These are phyloP conservation scores for Tetranychus piercei DNA, from an alignment of 2,888 invertebrate genomes.

Conservation along the genomic window DNA sequence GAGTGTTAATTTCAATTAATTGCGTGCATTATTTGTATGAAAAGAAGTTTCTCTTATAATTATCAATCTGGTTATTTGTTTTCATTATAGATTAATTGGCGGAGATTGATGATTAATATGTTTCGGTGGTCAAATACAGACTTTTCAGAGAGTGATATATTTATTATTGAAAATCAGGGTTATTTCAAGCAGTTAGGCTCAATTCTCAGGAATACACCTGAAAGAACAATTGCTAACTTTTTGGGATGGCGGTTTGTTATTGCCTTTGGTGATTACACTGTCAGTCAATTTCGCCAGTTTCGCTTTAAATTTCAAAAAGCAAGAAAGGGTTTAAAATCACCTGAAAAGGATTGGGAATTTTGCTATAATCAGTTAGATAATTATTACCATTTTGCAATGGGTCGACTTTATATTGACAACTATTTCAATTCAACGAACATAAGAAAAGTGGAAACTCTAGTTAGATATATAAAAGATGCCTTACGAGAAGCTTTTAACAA, in stretches of 20 bases:
- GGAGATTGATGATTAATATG: not conserved
- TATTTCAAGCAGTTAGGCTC: not conserved
- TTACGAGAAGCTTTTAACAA: conserved; percentile 14
- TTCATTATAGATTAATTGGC: not conserved
- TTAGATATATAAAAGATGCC: not conserved
- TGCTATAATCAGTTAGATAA: conserved; percentile 9
- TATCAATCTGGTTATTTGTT: not conserved
- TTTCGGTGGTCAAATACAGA: not conserved
- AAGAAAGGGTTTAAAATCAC: not conserved
- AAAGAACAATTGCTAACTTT: conserved; percentile 3
- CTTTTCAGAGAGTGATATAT: not conserved
- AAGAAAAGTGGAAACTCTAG: not conserved
- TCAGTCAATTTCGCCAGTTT: not conserved
- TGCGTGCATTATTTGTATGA: not conserved
- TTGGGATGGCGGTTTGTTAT: conserved; percentile 7
- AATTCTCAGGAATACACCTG: not conserved
- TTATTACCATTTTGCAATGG: conserved; percentile 16
- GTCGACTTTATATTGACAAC: conserved; percentile 21
- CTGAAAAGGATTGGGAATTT: conserved; percentile 12
- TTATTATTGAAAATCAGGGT: not conserved
- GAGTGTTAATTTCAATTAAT: not conserved
- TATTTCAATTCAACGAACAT: conserved; percentile 13
- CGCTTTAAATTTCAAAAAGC: conserved; percentile 8
- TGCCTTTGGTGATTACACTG: conserved; percentile 7
- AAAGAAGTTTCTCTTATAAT: no score